Percentiles rank a stretch among this genome's conserved stretches.
phyloP scores from a whole-genome alignment of 1,140 invertebrate species.

The Alviniconcha marisindica region DNA sequence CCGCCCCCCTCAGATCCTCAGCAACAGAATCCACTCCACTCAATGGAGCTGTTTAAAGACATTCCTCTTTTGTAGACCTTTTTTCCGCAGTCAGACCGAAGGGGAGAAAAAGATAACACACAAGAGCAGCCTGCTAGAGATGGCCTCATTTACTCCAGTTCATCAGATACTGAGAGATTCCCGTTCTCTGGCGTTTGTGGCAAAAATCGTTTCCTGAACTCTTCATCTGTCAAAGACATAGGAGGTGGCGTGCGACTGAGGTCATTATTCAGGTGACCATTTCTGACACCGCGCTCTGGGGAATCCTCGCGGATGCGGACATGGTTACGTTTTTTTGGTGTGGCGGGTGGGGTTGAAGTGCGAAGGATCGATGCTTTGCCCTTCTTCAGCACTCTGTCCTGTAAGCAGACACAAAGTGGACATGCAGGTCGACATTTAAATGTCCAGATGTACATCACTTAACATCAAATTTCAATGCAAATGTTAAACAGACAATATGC shows the following conservation, averaged over 20 bases:
- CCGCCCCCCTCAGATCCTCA: no score
- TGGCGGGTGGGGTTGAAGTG: conserved; percentile 30
- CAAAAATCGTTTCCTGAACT: conserved; percentile 51
- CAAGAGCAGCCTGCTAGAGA: no score
- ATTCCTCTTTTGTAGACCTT: no score
- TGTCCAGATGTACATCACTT: no score
- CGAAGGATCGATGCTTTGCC: conserved; percentile 42
- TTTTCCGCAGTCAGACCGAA: no score
- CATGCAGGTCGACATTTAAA: no score
- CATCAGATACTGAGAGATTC: conserved; percentile 15
- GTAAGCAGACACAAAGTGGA: neutral
- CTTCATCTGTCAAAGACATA: conserved; percentile 50
- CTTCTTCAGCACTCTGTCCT: conserved; percentile 25
- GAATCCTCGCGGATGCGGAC: conserved; percentile 60
- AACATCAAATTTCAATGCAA: no score
- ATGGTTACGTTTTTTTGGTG: conserved; percentile 55
- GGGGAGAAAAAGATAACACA: no score
- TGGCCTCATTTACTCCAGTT: no score
- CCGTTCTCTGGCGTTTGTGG: conserved; percentile 47
- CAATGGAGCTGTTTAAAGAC: no score
- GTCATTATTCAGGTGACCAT: conserved; percentile 1
- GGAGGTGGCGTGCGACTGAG: conserved; percentile 42
- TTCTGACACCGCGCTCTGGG: conserved; percentile 37
- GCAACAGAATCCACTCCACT: no score
- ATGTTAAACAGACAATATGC: no score